Percentiles rank a stretch among this genome's conserved stretches.
These are phyloP conservation scores for Tyria jacobaeae DNA, from an alignment of 2,888 invertebrate species.

Conservation along the genomic window DNA sequence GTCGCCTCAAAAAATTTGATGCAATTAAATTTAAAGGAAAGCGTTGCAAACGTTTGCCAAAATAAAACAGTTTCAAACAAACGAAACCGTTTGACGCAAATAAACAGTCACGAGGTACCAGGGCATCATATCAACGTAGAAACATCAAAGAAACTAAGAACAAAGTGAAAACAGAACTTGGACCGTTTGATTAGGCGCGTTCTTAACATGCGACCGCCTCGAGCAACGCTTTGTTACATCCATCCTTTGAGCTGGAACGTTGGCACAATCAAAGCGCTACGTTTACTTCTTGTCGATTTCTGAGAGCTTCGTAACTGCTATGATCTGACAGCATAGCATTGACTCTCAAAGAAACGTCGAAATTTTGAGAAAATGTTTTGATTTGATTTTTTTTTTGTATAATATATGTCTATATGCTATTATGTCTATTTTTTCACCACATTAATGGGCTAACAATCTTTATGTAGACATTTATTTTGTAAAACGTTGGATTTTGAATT, in stretches of 20 bases:
- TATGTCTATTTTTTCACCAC: no score
- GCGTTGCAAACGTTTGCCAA: slow-evolving; percentile 14
- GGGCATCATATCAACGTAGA: slow-evolving; percentile 71
- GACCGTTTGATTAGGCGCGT: slow-evolving; percentile 83
- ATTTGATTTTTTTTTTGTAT: no score
- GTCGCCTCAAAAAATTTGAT: not conserved
- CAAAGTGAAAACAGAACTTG: slow-evolving; percentile 79
- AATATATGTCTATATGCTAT: no score
- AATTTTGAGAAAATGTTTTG: no score
- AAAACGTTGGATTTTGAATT: no score
- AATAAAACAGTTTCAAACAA: slow-evolving; percentile 31
- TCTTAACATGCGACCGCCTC: slow-evolving; percentile 73
- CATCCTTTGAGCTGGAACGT: slow-evolving; percentile 66
- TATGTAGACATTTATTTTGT: no score
- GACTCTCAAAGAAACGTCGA: slow-evolving; percentile 32
- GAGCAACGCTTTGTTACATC: slow-evolving; percentile 77
- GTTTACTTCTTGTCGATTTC: slow-evolving; percentile 72
- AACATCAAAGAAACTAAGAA: slow-evolving; percentile 82
- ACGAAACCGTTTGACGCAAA: slow-evolving; percentile 43
- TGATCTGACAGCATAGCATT: slow-evolving; percentile 42
- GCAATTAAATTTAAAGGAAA: slow-evolving; percentile 19
- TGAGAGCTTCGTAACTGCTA: slow-evolving; percentile 58
- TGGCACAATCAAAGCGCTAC: slow-evolving; percentile 60
- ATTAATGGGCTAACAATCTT: no score
- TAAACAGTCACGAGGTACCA: slow-evolving; percentile 64